These are phyloP conservation scores for Palloptera scutellata DNA, from an alignment of 2,888 invertebrate genomes.

Conservation along the genomic window DNA sequence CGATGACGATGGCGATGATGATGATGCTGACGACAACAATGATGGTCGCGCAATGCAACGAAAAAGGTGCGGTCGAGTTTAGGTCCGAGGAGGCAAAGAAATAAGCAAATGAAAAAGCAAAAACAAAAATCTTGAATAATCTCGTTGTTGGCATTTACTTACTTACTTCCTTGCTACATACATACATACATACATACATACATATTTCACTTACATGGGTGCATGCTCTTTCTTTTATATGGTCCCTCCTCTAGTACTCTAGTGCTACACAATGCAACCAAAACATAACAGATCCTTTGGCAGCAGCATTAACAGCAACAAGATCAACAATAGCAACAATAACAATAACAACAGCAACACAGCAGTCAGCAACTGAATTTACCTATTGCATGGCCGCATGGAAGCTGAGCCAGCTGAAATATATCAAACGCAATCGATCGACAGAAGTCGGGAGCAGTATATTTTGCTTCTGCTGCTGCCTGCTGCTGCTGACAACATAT, in stretches of 20 bases:
- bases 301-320: no score
- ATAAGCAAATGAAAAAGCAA: no score
- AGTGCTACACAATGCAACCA: not conserved
- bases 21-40: no score
- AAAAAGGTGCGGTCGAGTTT: conserved; percentile 46
- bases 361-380: not conserved
- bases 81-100: no score
- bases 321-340: not conserved
- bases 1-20: not conserved
- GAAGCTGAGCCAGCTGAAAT: conserved; percentile 43
- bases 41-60: conserved; percentile 23
- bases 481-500: no score
- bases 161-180: no score
- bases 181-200: no score
- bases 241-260: not conserved
- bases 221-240: not conserved
- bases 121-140: no score
- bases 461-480: conserved; percentile 12
- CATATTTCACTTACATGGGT: not conserved
- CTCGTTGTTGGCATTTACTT: not conserved
- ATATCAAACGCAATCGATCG: conserved; percentile 60
- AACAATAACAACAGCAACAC: conserved; percentile 13
- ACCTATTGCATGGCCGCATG: conserved; percentile 43
- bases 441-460: conserved; percentile 54
- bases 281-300: not conserved